A percentile compares a stretch with the other conserved stretches of the same genome.
Evolutionary conservation across 2,113 vertebrate species (phyloP).

Genomic region (Alligator mississippiensis): DNA sequence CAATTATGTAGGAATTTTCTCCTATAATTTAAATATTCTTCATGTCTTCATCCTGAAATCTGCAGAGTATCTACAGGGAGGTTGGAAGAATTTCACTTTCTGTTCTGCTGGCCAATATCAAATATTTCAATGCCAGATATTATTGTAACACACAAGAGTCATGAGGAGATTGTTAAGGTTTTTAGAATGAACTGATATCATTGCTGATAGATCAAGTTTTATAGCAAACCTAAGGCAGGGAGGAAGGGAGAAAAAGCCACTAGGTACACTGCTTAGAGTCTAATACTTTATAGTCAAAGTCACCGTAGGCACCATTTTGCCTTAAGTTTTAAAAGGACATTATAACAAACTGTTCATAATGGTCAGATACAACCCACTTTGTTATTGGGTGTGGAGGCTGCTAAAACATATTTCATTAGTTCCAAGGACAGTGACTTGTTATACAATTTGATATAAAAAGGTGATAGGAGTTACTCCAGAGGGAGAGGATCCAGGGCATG

Average conservation of each 20-base stretch:
- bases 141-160: not conserved
- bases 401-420: slow-evolving; percentile 19
- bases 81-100: slow-evolving; percentile 37
- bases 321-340: not conserved
- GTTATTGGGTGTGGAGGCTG: not conserved
- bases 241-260: not conserved
- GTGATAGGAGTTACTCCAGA: slow-evolving; percentile 35
- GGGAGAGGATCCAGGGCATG: slow-evolving; percentile 1
- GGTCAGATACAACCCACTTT: slow-evolving; percentile 3
- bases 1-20: not conserved
- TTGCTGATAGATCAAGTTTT: not conserved
- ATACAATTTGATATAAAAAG: slow-evolving; percentile 40
- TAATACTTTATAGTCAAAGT: not conserved
- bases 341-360: not conserved
- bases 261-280: not conserved
- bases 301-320: not conserved
- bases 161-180: not conserved
- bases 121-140: not conserved
- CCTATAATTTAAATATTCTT: not conserved
- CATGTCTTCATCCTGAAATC: slow-evolving; percentile 2
- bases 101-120: slow-evolving; percentile 10
- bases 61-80: slow-evolving; percentile 23
- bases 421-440: slow-evolving; percentile 49
- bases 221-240: not conserved
- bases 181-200: not conserved